A percentile compares a stretch with the other conserved stretches of the same genome.
These are phyloP conservation scores for Narcine bancroftii DNA, from an alignment of 2,113 vertebrate genomes.

Conservation along the genomic window DNA sequence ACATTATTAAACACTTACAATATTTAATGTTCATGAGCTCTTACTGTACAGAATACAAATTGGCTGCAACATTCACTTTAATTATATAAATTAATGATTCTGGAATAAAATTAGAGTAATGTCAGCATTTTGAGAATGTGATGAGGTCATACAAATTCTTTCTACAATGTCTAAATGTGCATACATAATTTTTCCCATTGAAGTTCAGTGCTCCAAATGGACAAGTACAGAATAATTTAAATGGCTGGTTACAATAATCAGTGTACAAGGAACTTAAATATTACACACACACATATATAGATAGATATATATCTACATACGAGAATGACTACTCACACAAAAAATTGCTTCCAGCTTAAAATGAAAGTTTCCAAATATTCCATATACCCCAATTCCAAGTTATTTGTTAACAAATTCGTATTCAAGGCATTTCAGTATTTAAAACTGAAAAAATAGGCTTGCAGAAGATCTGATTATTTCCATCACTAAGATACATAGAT, in stretches of 20 bases:
- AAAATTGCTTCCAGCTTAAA: neutral
- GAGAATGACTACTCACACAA: neutral
- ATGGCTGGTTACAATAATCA: neutral
- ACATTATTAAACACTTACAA: neutral
- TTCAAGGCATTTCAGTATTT: neutral
- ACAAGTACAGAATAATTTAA: neutral
- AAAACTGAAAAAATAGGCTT: neutral
- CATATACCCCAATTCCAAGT: neutral
- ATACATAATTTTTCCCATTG: neutral
- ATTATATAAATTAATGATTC: neutral
- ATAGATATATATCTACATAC: too few relatives aligned
- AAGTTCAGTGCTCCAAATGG: neutral
- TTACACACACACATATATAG: too few relatives aligned
- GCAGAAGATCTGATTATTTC: neutral
- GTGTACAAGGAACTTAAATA: too few relatives aligned
- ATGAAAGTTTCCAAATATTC: neutral
- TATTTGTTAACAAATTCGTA: neutral
- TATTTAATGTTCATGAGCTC: neutral
- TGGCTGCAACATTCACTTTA: neutral
- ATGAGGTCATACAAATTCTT: neutral
- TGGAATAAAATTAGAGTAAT: neutral
- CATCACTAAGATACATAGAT: neutral
- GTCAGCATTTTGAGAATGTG: slow-evolving; percentile 7
- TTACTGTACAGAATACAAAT: neutral
- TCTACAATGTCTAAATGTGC: neutral